Conservation (phyloP, 2,888 invertebrate species). For the Trichacis sp. region DNA sequence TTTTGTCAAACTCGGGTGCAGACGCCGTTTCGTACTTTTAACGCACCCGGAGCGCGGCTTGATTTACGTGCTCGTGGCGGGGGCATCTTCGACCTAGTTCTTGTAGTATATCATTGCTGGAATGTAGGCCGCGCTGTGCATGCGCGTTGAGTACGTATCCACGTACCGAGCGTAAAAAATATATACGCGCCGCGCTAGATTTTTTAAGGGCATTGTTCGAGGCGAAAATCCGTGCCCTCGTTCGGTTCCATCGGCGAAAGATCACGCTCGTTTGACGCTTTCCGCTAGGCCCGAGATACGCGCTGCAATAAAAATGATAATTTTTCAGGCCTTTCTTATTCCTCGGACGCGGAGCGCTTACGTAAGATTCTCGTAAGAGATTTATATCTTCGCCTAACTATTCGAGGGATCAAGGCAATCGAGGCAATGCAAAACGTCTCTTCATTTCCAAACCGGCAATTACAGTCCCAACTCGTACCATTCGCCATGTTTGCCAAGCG, state of each 20-base stretch:
- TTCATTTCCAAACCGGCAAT: not conserved
- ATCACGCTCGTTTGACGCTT: no score
- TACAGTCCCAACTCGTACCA: slow-evolving; percentile 1
- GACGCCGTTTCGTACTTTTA: not conserved
- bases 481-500: not conserved
- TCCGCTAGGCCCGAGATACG: no score
- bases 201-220: slow-evolving; percentile 43
- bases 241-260: not conserved
- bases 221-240: slow-evolving; percentile 25
- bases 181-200: slow-evolving; percentile 30
- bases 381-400: slow-evolving; percentile 53
- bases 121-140: slow-evolving; percentile 41
- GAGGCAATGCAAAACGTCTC: not conserved
- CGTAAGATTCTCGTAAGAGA: slow-evolving; percentile 51
- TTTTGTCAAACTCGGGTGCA: not conserved
- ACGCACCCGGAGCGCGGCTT: not conserved
- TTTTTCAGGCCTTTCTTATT: not conserved
- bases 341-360: slow-evolving; percentile 25
- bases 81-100: slow-evolving; percentile 36
- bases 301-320: slow-evolving; percentile 5
- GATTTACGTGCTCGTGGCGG: not conserved
- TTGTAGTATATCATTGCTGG: slow-evolving; percentile 36
- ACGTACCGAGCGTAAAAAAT: not conserved
- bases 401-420: slow-evolving; percentile 66
- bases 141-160: slow-evolving; percentile 18